Conservation (phyloP, 1,140 invertebrate species). For the Leptinotarsa texana region DNA sequence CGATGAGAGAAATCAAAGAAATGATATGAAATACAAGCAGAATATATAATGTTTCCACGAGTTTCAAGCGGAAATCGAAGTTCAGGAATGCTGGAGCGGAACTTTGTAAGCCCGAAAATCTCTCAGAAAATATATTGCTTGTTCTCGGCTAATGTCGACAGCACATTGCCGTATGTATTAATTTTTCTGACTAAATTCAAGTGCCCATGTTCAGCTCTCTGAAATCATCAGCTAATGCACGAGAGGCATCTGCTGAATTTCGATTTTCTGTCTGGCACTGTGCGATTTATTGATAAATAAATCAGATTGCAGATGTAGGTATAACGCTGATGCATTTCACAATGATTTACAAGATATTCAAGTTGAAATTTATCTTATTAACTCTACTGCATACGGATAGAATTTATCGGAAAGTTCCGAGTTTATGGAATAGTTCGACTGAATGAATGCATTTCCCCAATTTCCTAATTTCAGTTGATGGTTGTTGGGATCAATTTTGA, state of each 20-base stretch:
- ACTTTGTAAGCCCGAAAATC: too few species aligned
- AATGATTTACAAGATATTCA: constrained; percentile 1
- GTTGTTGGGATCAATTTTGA: too few species aligned
- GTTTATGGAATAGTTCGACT: neutral
- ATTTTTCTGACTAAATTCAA: neutral
- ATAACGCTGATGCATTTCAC: constrained; percentile 8
- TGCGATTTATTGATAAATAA: constrained; percentile 8
- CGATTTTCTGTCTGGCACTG: neutral
- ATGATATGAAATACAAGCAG: too few species aligned
- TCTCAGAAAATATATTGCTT: too few species aligned
- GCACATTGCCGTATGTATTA: constrained; percentile 1
- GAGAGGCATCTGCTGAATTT: constrained; percentile 5
- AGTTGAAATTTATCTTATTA: constrained; percentile 4
- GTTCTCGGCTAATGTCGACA: constrained; percentile 1
- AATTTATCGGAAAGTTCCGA: neutral
- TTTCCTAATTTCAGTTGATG: too few species aligned
- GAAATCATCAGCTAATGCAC: constrained; percentile 5
- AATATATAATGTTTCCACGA: too few species aligned
- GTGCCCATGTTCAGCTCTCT: constrained; percentile 2
- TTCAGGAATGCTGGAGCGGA: too few species aligned
- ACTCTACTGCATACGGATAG: neutral
- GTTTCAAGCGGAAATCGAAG: too few species aligned
- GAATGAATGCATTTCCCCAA: too few species aligned
- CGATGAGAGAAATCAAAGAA: too few species aligned
- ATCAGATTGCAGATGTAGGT: constrained; percentile 5